phyloP scores from a whole-genome alignment of 2,888 invertebrate species.

The Limnephilus auricula region DNA sequence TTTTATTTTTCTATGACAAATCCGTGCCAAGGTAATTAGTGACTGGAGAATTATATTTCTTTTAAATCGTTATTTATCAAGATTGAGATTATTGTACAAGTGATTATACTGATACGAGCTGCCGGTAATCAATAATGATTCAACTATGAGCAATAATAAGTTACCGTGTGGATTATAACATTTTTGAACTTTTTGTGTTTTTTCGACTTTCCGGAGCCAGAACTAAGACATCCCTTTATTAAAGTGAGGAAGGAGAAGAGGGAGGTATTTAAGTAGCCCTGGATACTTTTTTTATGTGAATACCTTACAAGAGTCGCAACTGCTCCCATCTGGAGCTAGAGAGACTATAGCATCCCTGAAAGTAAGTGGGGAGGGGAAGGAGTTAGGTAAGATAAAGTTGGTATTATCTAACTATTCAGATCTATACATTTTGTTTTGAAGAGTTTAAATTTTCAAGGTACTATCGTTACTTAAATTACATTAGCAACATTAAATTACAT shows the following conservation, averaged over 20 bases:
- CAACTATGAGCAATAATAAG: background rate
- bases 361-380: too few species aligned
- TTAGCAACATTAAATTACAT: too few species aligned
- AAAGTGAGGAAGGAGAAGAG: background rate
- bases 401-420: too few species aligned
- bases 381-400: too few species aligned
- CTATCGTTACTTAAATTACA: too few species aligned
- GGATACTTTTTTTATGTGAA: too few species aligned
- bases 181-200: background rate
- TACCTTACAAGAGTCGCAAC: too few species aligned
- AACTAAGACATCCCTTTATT: background rate
- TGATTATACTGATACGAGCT: background rate
- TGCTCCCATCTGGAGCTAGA: too few species aligned
- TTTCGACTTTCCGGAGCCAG: background rate
- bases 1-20: background rate
- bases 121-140: background rate
- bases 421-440: too few species aligned
- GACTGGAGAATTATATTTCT: background rate
- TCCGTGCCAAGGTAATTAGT: conserved; percentile 2
- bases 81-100: background rate
- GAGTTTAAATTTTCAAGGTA: too few species aligned
- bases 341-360: too few species aligned
- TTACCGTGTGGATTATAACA: background rate
- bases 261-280: too few species aligned
- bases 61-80: background rate